Conservation (phyloP, 2,888 invertebrate genomes). For the Atrina japonica region DNA sequence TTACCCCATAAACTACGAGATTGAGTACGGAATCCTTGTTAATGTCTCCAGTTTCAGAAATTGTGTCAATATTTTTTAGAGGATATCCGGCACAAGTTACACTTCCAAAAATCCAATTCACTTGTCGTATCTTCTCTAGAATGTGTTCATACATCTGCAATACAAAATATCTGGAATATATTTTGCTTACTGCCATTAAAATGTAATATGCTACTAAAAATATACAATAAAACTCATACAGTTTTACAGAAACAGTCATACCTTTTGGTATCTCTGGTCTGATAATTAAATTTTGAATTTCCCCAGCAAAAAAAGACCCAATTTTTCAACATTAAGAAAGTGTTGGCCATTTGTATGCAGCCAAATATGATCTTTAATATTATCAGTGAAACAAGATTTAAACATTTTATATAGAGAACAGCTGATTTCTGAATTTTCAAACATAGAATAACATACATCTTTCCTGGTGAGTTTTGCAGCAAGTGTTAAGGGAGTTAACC, state of each 20-base stretch:
- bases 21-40: constrained; percentile 97
- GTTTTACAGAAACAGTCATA: too few species aligned
- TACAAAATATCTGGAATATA: neutral
- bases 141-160: constrained; percentile 95
- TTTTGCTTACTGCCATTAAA: neutral
- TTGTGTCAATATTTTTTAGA: constrained; percentile 95
- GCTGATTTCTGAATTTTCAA: too few species aligned
- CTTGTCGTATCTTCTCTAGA: constrained; percentile 96
- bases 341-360: too few species aligned
- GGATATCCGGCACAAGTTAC: constrained; percentile 99
- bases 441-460: constrained; percentile 83
- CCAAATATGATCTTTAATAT: too few species aligned
- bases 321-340: too few species aligned
- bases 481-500: constrained; percentile 94
- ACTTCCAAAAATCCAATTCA: constrained; percentile 97
- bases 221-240: too few species aligned
- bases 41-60: constrained; percentile 87
- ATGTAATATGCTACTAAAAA: neutral
- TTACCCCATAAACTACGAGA: constrained; percentile 97
- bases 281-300: too few species aligned
- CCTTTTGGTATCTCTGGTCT: too few species aligned
- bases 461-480: constrained; percentile 95
- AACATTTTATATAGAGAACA: too few species aligned
- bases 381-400: too few species aligned
- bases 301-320: too few species aligned